A percentile compares a stretch with the other conserved stretches of the same genome.
phyloP scores from a whole-genome alignment of 2,113 vertebrate species.

The Laticauda laticaudata region DNA sequence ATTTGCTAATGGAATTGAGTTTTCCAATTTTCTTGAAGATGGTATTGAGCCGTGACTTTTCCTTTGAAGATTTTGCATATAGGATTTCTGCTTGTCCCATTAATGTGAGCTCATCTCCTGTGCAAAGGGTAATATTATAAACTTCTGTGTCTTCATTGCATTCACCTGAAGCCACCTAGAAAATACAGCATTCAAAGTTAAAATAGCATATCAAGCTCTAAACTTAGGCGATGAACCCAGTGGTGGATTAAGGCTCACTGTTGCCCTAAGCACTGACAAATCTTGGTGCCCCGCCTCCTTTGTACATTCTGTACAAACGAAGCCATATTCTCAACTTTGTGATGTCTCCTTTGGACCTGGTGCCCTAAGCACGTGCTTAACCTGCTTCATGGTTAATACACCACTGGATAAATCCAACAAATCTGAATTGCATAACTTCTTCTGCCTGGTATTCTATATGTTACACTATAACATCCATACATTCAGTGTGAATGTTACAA shows the following conservation, averaged over 20 bases:
- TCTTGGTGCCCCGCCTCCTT: too few relatives aligned
- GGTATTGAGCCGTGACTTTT: slow-evolving; percentile 94
- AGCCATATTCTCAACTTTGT: too few relatives aligned
- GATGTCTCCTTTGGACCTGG: too few relatives aligned
- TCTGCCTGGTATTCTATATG: background rate
- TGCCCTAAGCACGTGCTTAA: too few relatives aligned
- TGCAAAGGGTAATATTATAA: slow-evolving; percentile 94
- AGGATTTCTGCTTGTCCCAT: slow-evolving; percentile 99
- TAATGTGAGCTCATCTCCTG: slow-evolving; percentile 93
- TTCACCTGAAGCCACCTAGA: slow-evolving; percentile 93
- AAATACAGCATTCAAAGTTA: slow-evolving; percentile 38
- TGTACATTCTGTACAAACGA: too few relatives aligned
- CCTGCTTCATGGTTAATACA: too few relatives aligned
- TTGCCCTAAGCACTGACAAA: too few relatives aligned
- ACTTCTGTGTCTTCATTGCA: slow-evolving; percentile 97
- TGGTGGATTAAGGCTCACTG: too few relatives aligned
- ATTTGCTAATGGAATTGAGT: slow-evolving; percentile 91
- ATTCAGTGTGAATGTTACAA: background rate
- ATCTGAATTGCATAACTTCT: background rate
- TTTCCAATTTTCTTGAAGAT: slow-evolving; percentile 98
- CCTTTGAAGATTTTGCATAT: slow-evolving; percentile 93
- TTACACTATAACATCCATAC: background rate
- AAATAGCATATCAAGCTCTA: background rate
- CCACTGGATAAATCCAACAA: background rate
- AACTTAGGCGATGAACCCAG: background rate